phyloP scores from a whole-genome alignment of 2,113 vertebrate species.

The Cephalophus harveyi region DNA sequence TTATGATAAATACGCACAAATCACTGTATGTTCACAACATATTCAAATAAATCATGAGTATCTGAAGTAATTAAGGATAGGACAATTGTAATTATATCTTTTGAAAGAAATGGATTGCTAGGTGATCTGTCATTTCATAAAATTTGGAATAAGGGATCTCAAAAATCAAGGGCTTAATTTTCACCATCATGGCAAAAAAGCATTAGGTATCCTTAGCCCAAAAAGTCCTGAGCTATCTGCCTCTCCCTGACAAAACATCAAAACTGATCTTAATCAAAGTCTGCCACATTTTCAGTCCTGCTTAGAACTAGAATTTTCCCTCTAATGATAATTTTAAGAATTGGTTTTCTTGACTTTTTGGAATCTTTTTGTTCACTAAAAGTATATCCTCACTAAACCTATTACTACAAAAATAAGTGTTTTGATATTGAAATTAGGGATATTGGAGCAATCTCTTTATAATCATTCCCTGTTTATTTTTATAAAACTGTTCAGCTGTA shows the following conservation, averaged over 20 bases:
- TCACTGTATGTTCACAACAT: background rate
- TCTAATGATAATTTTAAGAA: background rate
- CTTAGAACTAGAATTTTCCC: background rate
- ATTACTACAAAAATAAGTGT: background rate
- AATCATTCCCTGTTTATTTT: background rate
- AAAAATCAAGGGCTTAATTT: conserved; percentile 12
- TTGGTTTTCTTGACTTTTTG: background rate
- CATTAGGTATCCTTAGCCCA: background rate
- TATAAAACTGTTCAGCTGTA: background rate
- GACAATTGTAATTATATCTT: conserved; percentile 37
- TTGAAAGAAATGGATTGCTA: conserved; percentile 35
- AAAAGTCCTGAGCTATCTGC: background rate
- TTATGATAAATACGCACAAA: conserved; percentile 46
- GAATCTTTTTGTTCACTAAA: background rate
- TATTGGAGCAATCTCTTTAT: background rate
- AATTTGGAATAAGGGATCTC: background rate
- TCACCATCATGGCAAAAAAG: background rate
- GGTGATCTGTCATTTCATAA: background rate
- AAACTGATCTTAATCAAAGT: background rate
- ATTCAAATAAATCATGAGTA: conserved; percentile 50
- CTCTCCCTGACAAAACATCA: background rate
- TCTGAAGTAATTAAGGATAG: conserved; percentile 40
- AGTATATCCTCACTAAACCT: background rate
- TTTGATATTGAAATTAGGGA: background rate
- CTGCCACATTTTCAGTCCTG: background rate